phyloP scores from a whole-genome alignment of 2,888 invertebrate species.

The Magallana nippona region DNA sequence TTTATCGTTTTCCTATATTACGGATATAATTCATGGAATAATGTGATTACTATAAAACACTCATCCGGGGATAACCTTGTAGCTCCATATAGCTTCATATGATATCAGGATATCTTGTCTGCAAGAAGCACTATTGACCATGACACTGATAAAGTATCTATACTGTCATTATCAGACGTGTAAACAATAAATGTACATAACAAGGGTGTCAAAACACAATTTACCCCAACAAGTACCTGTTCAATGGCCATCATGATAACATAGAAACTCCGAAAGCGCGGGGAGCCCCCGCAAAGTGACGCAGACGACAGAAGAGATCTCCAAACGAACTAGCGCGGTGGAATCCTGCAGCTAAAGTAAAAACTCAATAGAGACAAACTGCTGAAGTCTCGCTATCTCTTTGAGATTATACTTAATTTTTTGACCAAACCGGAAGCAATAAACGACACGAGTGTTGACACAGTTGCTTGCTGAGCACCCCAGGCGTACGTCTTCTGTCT shows the following conservation, averaged over 20 bases:
- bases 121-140: conserved; percentile 2
- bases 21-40: background rate
- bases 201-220: conserved; percentile 30
- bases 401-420: conserved; percentile 29
- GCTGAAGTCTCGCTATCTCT: conserved; percentile 1
- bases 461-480: conserved; percentile 15
- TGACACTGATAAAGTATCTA: conserved; percentile 17
- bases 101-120: conserved; percentile 19
- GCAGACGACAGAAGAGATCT: background rate
- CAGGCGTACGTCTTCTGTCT: background rate
- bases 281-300: background rate
- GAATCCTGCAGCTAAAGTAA: background rate
- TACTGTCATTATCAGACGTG: conserved; percentile 2
- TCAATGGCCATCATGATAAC: conserved; percentile 11
- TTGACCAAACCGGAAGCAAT: conserved; percentile 13
- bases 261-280: background rate
- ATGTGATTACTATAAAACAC: background rate
- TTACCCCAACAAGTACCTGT: conserved; percentile 16
- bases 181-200: conserved; percentile 27
- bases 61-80: background rate
- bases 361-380: conserved; percentile 21
- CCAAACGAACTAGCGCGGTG: background rate
- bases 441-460: conserved; percentile 20
- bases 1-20: no score
- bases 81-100: background rate